phyloP scores from a whole-genome alignment of 1,140 invertebrate genomes.

The Brachionus paranguensis region DNA sequence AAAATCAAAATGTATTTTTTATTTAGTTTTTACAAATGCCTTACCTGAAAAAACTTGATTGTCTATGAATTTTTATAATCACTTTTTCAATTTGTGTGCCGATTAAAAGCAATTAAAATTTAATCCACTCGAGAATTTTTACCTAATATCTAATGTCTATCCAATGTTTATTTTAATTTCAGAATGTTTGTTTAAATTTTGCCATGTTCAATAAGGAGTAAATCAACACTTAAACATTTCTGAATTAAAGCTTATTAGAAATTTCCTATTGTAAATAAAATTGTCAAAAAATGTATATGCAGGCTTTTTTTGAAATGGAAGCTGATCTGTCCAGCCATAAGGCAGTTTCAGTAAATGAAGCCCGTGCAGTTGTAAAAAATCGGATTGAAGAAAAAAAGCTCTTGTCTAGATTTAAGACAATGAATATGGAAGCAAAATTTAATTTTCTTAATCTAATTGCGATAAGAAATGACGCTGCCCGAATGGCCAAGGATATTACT shows the following conservation, averaged over 20 bases:
- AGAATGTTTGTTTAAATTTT: neutral
- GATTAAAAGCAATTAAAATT: neutral
- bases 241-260: neutral
- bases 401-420: neutral
- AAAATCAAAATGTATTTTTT: neutral
- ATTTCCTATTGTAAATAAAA: neutral
- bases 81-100: neutral
- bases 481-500: neutral
- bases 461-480: neutral
- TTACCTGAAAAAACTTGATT: neutral
- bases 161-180: neutral
- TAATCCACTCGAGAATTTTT: neutral
- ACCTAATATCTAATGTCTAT: neutral
- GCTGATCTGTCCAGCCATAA: neutral
- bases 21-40: neutral
- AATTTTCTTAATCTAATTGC: neutral
- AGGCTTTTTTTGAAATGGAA: neutral
- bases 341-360: constrained; percentile 1
- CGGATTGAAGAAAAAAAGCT: constrained; percentile 19
- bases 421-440: neutral
- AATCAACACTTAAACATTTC: neutral
- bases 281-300: neutral
- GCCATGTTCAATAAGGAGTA: neutral
- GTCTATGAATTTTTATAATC: neutral
- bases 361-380: neutral